Percentiles rank a stretch among this genome's conserved stretches.
Conservation (phyloP, 23 tunicate genomes). For the Botrylloides violaceus region DNA sequence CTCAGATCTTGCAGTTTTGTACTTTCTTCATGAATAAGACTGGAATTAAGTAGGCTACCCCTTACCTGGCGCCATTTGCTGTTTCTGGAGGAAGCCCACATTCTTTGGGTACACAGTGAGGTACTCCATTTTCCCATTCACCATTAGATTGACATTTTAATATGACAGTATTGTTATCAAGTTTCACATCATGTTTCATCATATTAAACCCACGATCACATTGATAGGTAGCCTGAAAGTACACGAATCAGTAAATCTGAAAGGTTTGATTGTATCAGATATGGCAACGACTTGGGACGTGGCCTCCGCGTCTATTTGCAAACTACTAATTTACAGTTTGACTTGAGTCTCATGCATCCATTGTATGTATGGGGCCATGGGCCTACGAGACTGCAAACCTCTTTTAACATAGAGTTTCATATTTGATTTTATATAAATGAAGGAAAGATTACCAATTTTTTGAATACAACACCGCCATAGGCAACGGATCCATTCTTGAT, state of each 20-base stretch:
- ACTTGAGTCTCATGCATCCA: no score
- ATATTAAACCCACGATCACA: background rate
- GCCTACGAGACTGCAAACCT: no score
- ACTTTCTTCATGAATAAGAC: no score
- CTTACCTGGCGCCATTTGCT: slow-evolving; percentile 20
- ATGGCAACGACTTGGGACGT: no score
- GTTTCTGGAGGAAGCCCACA: slow-evolving; percentile 36
- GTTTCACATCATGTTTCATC: background rate
- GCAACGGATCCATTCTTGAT: slow-evolving; percentile 25
- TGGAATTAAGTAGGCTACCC: no score
- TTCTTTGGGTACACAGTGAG: slow-evolving; percentile 37
- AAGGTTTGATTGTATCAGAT: no score
- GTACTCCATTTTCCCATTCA: slow-evolving; percentile 36
- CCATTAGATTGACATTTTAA: slow-evolving; percentile 38
- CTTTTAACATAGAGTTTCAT: no score
- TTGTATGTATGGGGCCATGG: no score
- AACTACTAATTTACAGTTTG: no score
- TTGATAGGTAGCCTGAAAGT: background rate
- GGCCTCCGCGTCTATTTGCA: no score
- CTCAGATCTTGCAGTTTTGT: no score
- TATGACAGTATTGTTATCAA: background rate
- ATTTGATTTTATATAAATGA: no score
- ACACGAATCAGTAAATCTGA: background rate
- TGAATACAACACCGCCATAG: slow-evolving; percentile 30
- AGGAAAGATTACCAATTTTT: slow-evolving; percentile 29